Base-by-base conservation (phyloP, 2,888 invertebrate species). In the Ommatoiulus sabulosus region DNA sequence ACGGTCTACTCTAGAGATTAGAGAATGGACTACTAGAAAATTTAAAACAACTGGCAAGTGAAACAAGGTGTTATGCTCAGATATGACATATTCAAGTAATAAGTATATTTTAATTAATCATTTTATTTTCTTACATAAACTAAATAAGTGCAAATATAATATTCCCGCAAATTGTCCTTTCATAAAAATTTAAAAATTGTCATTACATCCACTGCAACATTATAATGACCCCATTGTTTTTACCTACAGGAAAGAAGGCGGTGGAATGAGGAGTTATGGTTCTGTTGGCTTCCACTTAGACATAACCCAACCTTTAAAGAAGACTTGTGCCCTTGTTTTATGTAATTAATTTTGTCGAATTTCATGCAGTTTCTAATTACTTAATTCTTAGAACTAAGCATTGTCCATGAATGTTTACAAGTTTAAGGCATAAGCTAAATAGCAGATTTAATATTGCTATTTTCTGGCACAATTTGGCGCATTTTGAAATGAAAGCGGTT, bases 41-140 rank as follows among this genome's bases (percentile, higher is more conserved):
- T n/a, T n/a, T n/a, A n/a, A n/a, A n/a, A n/a, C n/a, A n/a, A n/a
- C n/a, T n/a, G n/a, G n/a, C n/a, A n/a, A n/a, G n/a, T 46, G 46
- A 46, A 12, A 46, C 46, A 2, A 46, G 46, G 12, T 46, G 6
- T 46, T n/a, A 10, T 46, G 6, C n/a, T n/a, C n/a, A n/a, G n/a
- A n/a, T n/a, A 57, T 24, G 72, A 72, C 24, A 72, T 72, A 24
- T 72, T 72, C 72, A 72, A 72, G 72, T 72, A 72, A 72, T 72
- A 72, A 72, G 72, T 72, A 72, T 72, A 72, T 72, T 72, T 72
- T 72, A 72, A 72, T 72, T 72, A 72, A 72, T 72, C 72, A 72
- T 72, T 72, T 72, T n/a, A 72, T 24, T 72, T 72, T 72, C 20
- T 72, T 72, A 72, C 72, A 72, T 72, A 72, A 72, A 72, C 72